Base-by-base conservation (phyloP, 2,888 invertebrate species). In the Caenorhabditis sp. region DNA sequence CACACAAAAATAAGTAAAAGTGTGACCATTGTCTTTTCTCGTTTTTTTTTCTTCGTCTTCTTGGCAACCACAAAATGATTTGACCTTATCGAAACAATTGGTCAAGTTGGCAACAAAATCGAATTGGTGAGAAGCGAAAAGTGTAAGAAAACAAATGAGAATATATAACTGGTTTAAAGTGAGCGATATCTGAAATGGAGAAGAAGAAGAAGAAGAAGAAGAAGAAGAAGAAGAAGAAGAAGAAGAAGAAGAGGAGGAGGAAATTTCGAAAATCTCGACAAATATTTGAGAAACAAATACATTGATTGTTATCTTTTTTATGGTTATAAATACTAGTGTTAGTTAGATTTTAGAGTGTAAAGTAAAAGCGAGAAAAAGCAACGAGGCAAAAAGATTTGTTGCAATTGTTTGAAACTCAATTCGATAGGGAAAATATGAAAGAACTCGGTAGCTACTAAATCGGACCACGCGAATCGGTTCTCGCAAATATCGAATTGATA, bases 291-390 rank as follows among this genome's bases (percentile, higher is more conserved):
- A 53, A 53, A 21, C 53, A 53, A 53, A 53, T 24, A 19, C 19
- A 51, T 19, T 21, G 24, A 24, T 24, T 21, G n/a, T 24, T 53
- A 53, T 21, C 53, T 24, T 24, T 24, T 53, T 21, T 53, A 53
- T 53, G 21, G 43, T n/a, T n/a, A n/a, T n/a, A n/a, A n/a, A n/a
- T 62, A 55, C n/a, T 37, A 61, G 21, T 61, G 37, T 12, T 23
- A n/a, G n/a, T n/a, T n/a, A 62, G 61, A 50, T 50, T 50, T 50
- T 60, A 49, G 31, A 60, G 60, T 49, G 50, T 53, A 53, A 49
- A 24, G 12, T 43, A 51, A 12, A 36, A 31, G 27, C 31, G n/a
- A 37, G 31, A 62, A 61, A 51, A 51, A 51, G 36, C 12, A 36
- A 53, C 27, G 31, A 31, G 31, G n/a, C n/a, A n/a, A n/a, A n/a